These are phyloP conservation scores for Drosophila nebulosa DNA, from an alignment of 1,140 invertebrate genomes.

Conservation along the genomic window DNA sequence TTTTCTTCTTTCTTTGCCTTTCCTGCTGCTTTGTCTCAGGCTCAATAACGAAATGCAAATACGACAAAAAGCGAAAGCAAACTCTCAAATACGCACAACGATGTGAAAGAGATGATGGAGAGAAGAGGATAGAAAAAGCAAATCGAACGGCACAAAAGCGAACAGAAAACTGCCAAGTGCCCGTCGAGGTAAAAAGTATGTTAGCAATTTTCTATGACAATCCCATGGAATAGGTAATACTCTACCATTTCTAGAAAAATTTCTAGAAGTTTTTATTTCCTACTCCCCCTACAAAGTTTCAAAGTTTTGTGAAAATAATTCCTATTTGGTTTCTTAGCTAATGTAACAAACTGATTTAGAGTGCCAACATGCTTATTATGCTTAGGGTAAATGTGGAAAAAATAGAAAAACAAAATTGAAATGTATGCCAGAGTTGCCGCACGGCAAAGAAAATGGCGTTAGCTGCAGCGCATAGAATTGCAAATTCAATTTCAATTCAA, in stretches of 20 bases:
- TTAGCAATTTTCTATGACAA: constrained; percentile 20
- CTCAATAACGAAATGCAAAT: constrained; percentile 79
- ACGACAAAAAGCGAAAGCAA: constrained; percentile 74
- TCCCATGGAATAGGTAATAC: constrained; percentile 9
- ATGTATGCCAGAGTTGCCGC: constrained; percentile 32
- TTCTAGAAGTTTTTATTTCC: too few relatives aligned
- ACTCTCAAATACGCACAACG: constrained; percentile 63
- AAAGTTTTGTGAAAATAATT: too few relatives aligned
- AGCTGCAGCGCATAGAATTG: constrained; percentile 76
- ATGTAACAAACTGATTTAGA: constrained; percentile 21
- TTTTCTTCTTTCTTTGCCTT: constrained; percentile 4
- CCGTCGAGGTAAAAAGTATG: constrained; percentile 29
- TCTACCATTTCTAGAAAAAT: background rate
- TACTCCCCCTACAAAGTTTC: too few relatives aligned
- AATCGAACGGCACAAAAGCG: constrained; percentile 47
- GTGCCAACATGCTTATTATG: constrained; percentile 8
- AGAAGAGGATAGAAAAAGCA: constrained; percentile 33
- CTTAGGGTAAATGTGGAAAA: constrained; percentile 16
- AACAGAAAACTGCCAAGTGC: constrained; percentile 64
- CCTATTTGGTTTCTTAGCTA: too few relatives aligned
- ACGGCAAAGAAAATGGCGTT: constrained; percentile 74
- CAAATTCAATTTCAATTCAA: constrained; percentile 80
- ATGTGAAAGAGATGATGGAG: constrained; percentile 11
- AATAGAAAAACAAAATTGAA: constrained; percentile 25
- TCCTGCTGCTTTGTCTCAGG: constrained; percentile 71